Conservation (phyloP, 2,113 vertebrate species). For the Coptodon rendalli region DNA sequence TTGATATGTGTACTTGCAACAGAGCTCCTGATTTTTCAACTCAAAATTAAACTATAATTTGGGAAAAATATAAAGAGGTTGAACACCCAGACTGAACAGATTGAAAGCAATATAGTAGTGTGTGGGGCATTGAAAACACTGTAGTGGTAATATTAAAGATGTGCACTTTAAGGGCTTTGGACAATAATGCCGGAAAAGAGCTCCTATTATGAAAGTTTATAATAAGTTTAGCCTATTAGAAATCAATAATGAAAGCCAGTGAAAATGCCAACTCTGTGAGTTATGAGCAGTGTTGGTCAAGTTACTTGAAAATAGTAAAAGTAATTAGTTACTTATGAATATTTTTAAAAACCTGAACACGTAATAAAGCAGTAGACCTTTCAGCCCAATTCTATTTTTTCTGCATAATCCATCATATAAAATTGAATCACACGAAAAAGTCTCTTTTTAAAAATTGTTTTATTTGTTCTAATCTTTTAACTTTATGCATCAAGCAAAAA, state of each 20-base stretch:
- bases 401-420: background rate
- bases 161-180: background rate
- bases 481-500: background rate
- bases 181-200: background rate
- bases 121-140: background rate
- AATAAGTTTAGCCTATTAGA: background rate
- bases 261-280: background rate
- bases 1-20: background rate
- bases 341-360: background rate
- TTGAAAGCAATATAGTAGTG: background rate
- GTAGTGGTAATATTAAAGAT: background rate
- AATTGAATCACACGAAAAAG: background rate
- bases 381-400: background rate
- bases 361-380: background rate
- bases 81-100: background rate
- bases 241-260: background rate
- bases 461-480: background rate
- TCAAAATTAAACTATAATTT: background rate
- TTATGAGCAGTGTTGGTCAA: background rate
- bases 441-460: background rate
- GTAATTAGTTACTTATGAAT: background rate
- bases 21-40: background rate
- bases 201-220: background rate
- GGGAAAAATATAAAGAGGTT: background rate
- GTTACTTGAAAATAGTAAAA: background rate